phyloP scores from a whole-genome alignment of 2,113 vertebrate species.

The Malurus melanocephalus region DNA sequence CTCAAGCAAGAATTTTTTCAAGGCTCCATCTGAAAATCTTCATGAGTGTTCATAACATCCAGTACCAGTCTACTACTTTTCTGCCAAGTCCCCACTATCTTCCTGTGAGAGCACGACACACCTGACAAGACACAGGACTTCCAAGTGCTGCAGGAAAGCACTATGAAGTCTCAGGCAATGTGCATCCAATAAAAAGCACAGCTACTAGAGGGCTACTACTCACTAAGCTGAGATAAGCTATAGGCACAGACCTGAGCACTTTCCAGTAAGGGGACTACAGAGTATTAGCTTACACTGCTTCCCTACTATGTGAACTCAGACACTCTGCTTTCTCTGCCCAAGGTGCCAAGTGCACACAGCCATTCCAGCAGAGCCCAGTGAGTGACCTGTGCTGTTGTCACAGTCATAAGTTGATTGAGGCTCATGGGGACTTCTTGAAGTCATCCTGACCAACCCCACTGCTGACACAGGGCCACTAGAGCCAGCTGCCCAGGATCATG shows the following conservation, averaged over 20 bases:
- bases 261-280: neutral
- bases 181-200: neutral
- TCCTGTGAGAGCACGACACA: neutral
- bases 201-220: neutral
- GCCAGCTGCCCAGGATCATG: neutral
- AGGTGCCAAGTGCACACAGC: neutral
- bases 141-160: neutral
- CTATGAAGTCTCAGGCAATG: neutral
- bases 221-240: neutral
- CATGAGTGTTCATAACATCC: neutral
- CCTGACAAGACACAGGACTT: neutral
- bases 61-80: neutral
- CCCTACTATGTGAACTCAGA: neutral
- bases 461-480: neutral
- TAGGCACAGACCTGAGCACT: neutral
- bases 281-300: neutral
- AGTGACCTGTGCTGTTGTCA: neutral
- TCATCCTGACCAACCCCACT: neutral
- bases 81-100: neutral
- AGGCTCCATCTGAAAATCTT: neutral
- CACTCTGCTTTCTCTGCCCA: neutral
- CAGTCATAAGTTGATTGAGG: neutral
- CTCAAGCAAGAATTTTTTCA: neutral
- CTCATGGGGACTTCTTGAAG: neutral
- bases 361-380: neutral